Base-by-base conservation (phyloP, 1,140 invertebrate genomes). In the Rhagoletis zephyria region DNA sequence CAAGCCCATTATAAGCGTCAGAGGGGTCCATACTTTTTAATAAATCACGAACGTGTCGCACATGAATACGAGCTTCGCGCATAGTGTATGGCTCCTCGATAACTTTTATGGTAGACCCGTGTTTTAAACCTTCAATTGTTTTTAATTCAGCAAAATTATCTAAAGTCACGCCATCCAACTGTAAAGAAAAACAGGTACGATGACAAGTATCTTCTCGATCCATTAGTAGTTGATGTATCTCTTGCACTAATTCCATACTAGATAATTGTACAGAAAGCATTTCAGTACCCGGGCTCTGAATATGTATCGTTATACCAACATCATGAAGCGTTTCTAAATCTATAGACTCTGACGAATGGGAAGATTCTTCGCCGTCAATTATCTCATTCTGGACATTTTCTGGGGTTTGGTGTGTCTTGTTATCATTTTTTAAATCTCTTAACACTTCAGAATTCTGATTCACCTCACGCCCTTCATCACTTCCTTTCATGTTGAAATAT, bases 111-210 rank as follows among this genome's bases (percentile, higher is more conserved):
- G 98, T 94, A 9, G 98, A 98, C 5, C 97, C 97, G 93, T 99
- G 98, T 93, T 98, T 98, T 6, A 99, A 94, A 0, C 97, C 97
- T 90, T 99, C 97, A 90, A 99, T 97, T 92, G 96, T 98, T 93
- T 99, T 99, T 45, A 99, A 93, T 93, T 99, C 99, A 10, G 98
- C 97, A 94, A 99, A 99, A 93, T 99, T 99, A 92, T 99, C 99
- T 65, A 99, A 94, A 4, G 97, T 98, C 85, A 96, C 96, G 10
- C 97, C 97, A 91, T 99, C 97, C 5, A 99, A 93, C 94, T 99
- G 98, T 9, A 99, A 94, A 0, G 98, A 98, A 93, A 99, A 99
- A 92, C 98, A 99, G 2, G 99, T 99, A 45, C 98, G 94, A 91
- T 99, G 98, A 91, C 98, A 99, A 0, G 98, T 99, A 91, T 99